Conservation (phyloP, 2,113 vertebrate species). For the Synodontis membranacea region DNA sequence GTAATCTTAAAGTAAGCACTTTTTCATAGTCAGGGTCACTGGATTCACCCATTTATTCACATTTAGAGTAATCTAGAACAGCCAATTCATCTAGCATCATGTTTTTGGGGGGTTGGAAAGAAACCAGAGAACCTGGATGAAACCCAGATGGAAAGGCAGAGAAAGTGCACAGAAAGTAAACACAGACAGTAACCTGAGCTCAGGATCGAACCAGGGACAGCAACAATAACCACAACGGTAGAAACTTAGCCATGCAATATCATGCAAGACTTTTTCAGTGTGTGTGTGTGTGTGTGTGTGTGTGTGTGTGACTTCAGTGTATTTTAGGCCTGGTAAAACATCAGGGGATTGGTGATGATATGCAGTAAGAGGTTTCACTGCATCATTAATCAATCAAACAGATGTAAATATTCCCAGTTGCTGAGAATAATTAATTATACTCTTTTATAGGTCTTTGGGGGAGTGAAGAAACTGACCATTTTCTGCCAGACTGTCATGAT, state of each 20-base stretch:
- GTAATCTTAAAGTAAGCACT: neutral
- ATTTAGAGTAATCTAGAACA: neutral
- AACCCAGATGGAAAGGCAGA: neutral
- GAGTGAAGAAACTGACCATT: neutral
- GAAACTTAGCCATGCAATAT: conserved; percentile 10
- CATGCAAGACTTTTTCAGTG: neutral
- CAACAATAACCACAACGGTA: neutral
- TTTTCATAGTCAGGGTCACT: neutral
- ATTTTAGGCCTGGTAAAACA: conserved; percentile 8
- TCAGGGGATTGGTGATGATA: neutral
- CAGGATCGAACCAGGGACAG: neutral
- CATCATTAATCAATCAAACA: neutral
- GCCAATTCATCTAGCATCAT: neutral
- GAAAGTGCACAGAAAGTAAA: neutral
- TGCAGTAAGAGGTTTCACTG: neutral
- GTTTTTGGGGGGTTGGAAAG: neutral
- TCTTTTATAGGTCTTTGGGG: conserved; percentile 5
- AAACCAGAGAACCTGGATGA: neutral
- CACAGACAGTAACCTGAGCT: neutral
- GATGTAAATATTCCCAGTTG: conserved; percentile 9
- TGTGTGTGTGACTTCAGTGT: neutral
- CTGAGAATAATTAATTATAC: conserved; percentile 5
- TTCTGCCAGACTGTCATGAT: conserved; percentile 12
- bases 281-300: neutral
- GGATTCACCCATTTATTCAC: neutral